phyloP scores from a whole-genome alignment of 2,888 invertebrate genomes.

The Acheta domesticus region DNA sequence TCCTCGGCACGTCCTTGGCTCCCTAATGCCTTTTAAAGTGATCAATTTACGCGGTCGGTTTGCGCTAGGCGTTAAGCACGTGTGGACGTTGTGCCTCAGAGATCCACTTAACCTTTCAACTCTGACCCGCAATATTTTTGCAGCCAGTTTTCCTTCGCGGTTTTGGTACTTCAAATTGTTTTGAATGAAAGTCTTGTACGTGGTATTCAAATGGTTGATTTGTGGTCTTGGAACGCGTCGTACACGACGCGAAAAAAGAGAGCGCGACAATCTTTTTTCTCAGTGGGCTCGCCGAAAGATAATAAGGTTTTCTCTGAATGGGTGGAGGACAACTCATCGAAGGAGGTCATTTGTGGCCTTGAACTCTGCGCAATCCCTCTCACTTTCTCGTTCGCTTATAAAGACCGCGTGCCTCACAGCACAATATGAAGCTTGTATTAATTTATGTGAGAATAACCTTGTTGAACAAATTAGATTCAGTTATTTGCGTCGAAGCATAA shows the following conservation, averaged over 20 bases:
- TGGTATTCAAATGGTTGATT: too few species aligned
- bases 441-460: slow-evolving; percentile 18
- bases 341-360: not conserved
- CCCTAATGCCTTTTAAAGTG: not conserved
- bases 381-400: not conserved
- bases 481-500: slow-evolving; percentile 10
- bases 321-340: slow-evolving; percentile 2
- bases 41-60: not conserved
- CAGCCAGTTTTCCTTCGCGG: too few species aligned
- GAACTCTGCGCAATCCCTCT: not conserved
- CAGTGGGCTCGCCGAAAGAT: not conserved
- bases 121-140: not conserved
- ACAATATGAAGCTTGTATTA: not conserved
- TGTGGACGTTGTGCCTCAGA: not conserved
- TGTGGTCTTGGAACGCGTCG: too few species aligned
- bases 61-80: not conserved
- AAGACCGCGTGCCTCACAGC: not conserved
- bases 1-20: not conserved
- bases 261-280: not conserved
- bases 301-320: not conserved
- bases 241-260: too few species aligned
- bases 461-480: slow-evolving; percentile 9
- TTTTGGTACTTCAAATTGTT: too few species aligned
- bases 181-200: too few species aligned
- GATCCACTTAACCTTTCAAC: not conserved